Conservation (phyloP, 2,888 invertebrate species). For the Tipula vernalis region DNA sequence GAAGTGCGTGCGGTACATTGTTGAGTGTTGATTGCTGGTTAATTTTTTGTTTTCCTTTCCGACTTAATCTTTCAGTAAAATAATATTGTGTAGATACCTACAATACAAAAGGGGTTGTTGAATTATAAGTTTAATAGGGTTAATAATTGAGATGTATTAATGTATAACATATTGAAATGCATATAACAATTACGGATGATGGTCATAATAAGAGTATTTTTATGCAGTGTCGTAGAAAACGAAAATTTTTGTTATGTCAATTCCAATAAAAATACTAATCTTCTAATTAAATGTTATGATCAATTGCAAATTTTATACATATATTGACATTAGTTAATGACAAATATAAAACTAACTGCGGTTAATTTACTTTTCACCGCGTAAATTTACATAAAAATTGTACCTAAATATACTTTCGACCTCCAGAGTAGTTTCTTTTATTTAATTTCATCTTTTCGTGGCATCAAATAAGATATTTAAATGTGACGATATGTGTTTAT, state of each 20-base stretch:
- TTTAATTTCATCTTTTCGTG: not conserved
- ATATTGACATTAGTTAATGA: not conserved
- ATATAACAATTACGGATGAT: not conserved
- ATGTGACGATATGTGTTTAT: not conserved
- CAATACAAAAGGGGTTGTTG: not conserved
- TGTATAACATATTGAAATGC: not conserved
- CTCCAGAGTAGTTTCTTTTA: not conserved
- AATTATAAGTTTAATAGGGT: not conserved
- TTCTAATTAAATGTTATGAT: not conserved
- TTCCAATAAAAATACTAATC: not conserved
- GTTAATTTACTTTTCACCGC: not conserved
- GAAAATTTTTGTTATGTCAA: not conserved
- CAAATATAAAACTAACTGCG: not conserved
- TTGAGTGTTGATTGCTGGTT: constrained; percentile 4
- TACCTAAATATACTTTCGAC: not conserved
- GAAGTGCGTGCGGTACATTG: not conserved
- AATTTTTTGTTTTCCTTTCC: not conserved
- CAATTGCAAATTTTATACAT: not conserved
- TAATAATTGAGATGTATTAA: not conserved
- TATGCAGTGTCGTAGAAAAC: not conserved
- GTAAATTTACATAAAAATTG: not conserved
- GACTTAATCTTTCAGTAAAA: not conserved
- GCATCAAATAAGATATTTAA: not conserved
- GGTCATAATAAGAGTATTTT: not conserved
- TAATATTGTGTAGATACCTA: not conserved